Base-by-base conservation (phyloP, 2,797 vertebrate species). In the Masticophis lateralis region DNA sequence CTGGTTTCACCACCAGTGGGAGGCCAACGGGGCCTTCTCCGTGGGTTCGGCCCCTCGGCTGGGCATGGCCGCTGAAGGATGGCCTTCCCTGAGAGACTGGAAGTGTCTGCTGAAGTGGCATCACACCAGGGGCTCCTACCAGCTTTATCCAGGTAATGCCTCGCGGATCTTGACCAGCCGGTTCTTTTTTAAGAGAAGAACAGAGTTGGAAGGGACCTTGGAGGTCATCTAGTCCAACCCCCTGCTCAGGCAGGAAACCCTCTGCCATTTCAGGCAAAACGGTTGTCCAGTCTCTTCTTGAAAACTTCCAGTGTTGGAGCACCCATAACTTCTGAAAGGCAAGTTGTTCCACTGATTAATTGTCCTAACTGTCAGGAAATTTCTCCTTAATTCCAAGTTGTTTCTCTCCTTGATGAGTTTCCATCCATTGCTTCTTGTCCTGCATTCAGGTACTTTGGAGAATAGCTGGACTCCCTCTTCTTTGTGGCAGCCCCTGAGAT, bases 51-150 rank as follows among this genome's bases (percentile, higher is more conserved):
- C 93, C 96, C 9, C 96, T 98, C 97, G 97, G 87, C 96, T 90
- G 97, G 98, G 98, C 96, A 99, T 99, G 99, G 99, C 98, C 97
- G 98, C 98, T 94, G 98, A 98, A 98, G 97, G 98, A 97, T 98
- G 98, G 99, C 97, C 98, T 96, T 98, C 98, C 94, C 97, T 98
- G 96, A 98, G 98, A 95, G 91, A 96, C 97, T 98, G 98, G 97
- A 99, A 98, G 97, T 98, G 98, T 97, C 97, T 99, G 97, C 97
- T 98, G 95, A 98, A 97, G 92, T 99, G 98, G 99, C 98, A 99
- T 95, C 98, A 99, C 95, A 98, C 99, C 97, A 98, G 98, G 91
- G 99, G 99, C 96, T 99, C 98, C 94, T 99, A 99, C 91, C 99
- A 98, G 98, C 98, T 99, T 47, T 98, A 98, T 95, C 98, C 98